Evolutionary conservation across 2,888 invertebrate genomes (phyloP), one percentile per base, ranked within the genome.

Genomic region (Ophraella communa): DNA sequence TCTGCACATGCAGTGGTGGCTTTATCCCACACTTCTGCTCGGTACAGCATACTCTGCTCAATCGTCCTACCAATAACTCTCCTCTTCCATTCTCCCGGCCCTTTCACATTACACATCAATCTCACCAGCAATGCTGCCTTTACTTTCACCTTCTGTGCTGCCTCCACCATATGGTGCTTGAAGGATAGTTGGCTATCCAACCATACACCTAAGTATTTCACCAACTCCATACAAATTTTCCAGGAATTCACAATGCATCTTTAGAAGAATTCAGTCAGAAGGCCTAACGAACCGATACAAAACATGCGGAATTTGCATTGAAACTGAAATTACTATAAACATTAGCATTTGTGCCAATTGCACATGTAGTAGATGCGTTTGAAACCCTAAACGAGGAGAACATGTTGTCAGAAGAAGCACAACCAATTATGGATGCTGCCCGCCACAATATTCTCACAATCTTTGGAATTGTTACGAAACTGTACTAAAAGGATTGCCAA

Each of bases 231-330:
- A n/a, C n/a, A n/a, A n/a, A n/a, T n/a, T n/a, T n/a, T n/a, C n/a
- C n/a, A n/a, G n/a, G n/a, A n/a, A n/a, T 53, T 17, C 10, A 27
- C 65, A 65, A 45, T 52, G 44, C n/a, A 24, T 65, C 33, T 65
- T 49, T 30, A n/a, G 65, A 4, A 27, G 23, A 24, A 65, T 59
- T 11, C 59, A 35, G 45, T 18, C 11, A 10, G 5, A 45, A 23
- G 53, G 63, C 17, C 30, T 66, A n/a, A 63, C 64, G 49, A 23
- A n/a, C 17, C 27, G 55, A 45, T 66, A 66, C 55, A 55, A 66
- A 44, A 58, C 42, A 65, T 49, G 56, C 65, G 52, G 58, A 62
- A 20, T 65, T 65, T 63, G 62, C 65, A 14, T 33, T 65, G 20
- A 64, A 47, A 44, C 3, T 39, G 24, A 23, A 52, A 42, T 14